phyloP scores from a whole-genome alignment of 2,797 vertebrate genomes.

The Falco novaeseelandiae region DNA sequence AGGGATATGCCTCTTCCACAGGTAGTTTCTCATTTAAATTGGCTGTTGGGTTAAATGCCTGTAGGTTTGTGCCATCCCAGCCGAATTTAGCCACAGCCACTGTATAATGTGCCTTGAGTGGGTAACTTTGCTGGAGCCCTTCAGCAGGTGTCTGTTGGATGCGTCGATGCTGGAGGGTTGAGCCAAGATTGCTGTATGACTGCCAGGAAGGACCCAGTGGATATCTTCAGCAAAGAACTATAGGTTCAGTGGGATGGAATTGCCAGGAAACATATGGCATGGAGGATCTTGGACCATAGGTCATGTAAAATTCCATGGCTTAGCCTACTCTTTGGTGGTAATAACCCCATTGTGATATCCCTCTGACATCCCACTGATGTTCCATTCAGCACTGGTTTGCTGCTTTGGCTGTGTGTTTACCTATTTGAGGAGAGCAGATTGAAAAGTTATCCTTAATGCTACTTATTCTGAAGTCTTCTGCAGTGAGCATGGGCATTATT shows the following conservation, averaged over 20 bases:
- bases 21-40: neutral
- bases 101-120: accelerated
- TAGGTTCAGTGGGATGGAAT: neutral
- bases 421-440: neutral
- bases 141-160: neutral
- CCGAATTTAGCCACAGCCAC: accelerated
- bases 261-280: neutral
- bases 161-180: neutral
- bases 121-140: neutral
- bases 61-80: neutral
- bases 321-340: neutral
- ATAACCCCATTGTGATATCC: neutral
- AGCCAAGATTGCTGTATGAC: neutral
- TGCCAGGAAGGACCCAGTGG: neutral
- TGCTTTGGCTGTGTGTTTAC: neutral
- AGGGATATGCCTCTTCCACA: neutral
- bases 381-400: neutral
- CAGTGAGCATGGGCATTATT: no score
- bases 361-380: no score
- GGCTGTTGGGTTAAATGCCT: accelerated
- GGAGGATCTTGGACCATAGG: neutral
- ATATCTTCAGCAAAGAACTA: neutral
- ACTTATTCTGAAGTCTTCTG: neutral
- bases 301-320: neutral
- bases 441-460: neutral